Evolutionary conservation across 2,888 invertebrate genomes (phyloP), one percentile per base, ranked within the genome.

Genomic region (Melanostoma mellinum): DNA sequence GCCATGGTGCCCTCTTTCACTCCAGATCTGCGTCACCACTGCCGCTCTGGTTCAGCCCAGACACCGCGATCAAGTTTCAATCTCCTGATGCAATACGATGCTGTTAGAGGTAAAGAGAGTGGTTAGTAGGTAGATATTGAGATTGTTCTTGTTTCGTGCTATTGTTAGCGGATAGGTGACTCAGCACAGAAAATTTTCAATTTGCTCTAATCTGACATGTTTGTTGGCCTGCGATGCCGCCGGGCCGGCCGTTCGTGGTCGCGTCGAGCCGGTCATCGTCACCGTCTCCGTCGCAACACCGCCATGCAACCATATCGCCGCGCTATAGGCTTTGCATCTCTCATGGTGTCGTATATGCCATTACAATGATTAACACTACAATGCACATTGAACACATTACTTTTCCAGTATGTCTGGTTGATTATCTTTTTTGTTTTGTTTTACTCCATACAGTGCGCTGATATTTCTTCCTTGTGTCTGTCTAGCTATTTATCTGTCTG

Each of bases 361-460:
- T 75, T 71, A 61, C 74, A 67, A 67, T 84, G 79, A 84, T 79
- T 74, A 84, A 84, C 79, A 79, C 79, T 71, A 69, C 42, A 69
- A 30, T 56, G 69, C 72, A 71, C 76, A 72, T 50, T 63, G 20
- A 36, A 69, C 46, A 56, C n/a, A 68, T 33, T 50, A 6, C 48
- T 52, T 71, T 48, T 76, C 36, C 68, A 63, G 46, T 63, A 8
- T 56, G 52, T 72, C 38, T 65, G 56, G 33, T 40, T 38, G 10
- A 68, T 10, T 58, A 32, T 42, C 48, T 63, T 53, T 42, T 44
- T 44, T 32, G 20, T 20, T 20, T 20, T 20, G 20, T 58, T 52
- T 9, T 9, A 48, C 53, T 36, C 36, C 40, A 50, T 30, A 46
- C 46, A 35, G 42, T 3, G 46, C 36, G 46, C 32, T 46, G 50